A percentile compares a stretch with the other conserved stretches of the same genome.
phyloP scores from a whole-genome alignment of 2,888 invertebrate genomes.

The Coleophora deauratella region DNA sequence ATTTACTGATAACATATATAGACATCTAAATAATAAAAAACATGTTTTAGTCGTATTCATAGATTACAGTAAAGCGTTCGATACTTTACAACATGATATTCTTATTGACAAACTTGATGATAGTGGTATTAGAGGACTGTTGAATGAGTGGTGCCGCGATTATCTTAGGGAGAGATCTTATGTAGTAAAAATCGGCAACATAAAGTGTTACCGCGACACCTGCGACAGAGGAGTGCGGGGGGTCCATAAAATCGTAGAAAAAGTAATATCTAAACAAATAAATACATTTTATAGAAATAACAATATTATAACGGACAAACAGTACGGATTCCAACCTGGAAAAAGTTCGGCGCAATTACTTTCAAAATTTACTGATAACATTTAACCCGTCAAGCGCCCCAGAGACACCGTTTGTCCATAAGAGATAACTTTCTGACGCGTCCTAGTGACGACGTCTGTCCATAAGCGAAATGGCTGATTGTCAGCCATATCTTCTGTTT shows the following conservation, averaged over 20 bases:
- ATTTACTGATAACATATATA: neutral
- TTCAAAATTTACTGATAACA: too few species aligned
- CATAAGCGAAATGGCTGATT: too few species aligned
- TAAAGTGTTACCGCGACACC: too few species aligned
- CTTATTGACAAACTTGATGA: neutral
- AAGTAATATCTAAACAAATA: neutral
- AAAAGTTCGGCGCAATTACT: neutral
- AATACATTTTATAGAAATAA: neutral
- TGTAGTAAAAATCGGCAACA: neutral
- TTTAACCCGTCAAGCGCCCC: too few species aligned
- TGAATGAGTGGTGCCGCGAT: neutral
- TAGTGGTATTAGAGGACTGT: constrained; percentile 1
- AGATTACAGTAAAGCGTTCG: constrained; percentile 15
- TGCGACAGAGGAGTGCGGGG: too few species aligned
- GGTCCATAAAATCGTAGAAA: constrained; percentile 1
- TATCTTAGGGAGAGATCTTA: constrained; percentile 1
- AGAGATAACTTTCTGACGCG: too few species aligned
- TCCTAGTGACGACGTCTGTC: too few species aligned
- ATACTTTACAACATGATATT: constrained; percentile 11
- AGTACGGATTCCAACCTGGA: constrained; percentile 1
- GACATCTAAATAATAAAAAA: too few species aligned
- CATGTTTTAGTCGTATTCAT: neutral
- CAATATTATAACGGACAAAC: neutral
- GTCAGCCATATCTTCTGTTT: too few species aligned
- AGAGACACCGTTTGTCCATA: too few species aligned